A percentile compares a stretch with the other conserved stretches of the same genome.
Evolutionary conservation across 2,888 invertebrate species (phyloP).

Genomic region (Orthosia incerta): DNA sequence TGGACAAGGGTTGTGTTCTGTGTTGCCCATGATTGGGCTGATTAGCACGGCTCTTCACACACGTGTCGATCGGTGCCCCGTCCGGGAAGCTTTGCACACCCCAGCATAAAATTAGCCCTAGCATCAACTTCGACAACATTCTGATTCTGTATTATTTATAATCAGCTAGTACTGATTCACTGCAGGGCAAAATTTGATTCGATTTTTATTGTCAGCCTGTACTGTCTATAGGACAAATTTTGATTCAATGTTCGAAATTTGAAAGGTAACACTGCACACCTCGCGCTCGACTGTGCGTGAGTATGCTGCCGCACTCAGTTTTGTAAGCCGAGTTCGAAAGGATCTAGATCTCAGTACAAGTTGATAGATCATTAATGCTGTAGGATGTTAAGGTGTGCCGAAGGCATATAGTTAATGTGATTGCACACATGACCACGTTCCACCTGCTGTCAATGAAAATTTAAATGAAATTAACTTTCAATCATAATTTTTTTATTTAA

Average conservation of each 20-base stretch:
- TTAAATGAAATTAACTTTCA: slow-evolving; percentile 17
- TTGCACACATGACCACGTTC: slow-evolving; percentile 67
- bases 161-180: too few species aligned
- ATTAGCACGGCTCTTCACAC: slow-evolving; percentile 94
- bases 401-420: slow-evolving; percentile 66
- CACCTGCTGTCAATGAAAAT: slow-evolving; percentile 23
- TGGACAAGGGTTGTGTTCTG: slow-evolving; percentile 92
- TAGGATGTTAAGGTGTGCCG: slow-evolving; percentile 74
- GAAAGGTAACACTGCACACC: slow-evolving; percentile 72
- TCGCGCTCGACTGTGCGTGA: slow-evolving; percentile 80
- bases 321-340: slow-evolving; percentile 87
- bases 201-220: too few species aligned
- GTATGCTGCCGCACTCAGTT: slow-evolving; percentile 81
- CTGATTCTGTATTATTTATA: slow-evolving; percentile 36
- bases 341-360: slow-evolving; percentile 84
- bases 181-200: too few species aligned
- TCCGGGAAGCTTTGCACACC: slow-evolving; percentile 93
- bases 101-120: slow-evolving; percentile 79
- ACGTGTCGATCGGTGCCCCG: slow-evolving; percentile 95
- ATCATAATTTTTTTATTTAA: slow-evolving; percentile 28
- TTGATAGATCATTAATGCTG: slow-evolving; percentile 82
- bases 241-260: slow-evolving; percentile 16
- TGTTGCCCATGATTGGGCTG: slow-evolving; percentile 95
- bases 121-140: slow-evolving; percentile 79
- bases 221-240: too few species aligned